phyloP scores from a whole-genome alignment of 2,888 invertebrate genomes.

The Tholera decimalis region DNA sequence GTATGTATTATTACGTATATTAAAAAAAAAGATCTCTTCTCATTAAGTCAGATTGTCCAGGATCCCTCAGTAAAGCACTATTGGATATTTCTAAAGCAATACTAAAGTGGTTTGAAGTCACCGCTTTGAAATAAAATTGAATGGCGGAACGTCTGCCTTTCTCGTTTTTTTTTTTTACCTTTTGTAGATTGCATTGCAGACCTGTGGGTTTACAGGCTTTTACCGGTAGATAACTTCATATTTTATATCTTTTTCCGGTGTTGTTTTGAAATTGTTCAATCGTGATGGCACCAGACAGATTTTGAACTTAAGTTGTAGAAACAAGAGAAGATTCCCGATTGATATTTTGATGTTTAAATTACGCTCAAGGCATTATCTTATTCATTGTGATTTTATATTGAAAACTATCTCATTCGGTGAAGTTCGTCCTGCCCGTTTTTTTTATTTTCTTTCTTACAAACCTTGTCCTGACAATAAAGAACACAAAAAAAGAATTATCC shows the following conservation, averaged over 20 bases:
- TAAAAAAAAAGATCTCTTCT: background rate
- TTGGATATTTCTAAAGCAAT: constrained; percentile 53
- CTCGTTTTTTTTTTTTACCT: constrained; percentile 51
- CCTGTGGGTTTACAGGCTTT: constrained; percentile 37
- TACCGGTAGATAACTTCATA: constrained; percentile 16
- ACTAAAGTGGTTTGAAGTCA: constrained; percentile 55
- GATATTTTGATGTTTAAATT: too few species aligned
- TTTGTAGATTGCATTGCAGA: constrained; percentile 51
- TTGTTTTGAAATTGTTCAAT: background rate
- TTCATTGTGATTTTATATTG: too few species aligned
- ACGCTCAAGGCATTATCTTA: too few species aligned
- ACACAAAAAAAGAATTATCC: too few species aligned
- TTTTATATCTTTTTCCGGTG: constrained; percentile 6
- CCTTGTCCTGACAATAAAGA: too few species aligned
- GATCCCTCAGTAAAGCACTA: constrained; percentile 21
- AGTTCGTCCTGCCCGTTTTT: too few species aligned
- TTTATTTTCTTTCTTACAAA: too few species aligned
- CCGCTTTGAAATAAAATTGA: constrained; percentile 63
- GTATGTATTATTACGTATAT: background rate
- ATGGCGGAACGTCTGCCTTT: constrained; percentile 51
- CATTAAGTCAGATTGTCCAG: constrained; percentile 16
- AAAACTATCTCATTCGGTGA: too few species aligned
- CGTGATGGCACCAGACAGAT: background rate
- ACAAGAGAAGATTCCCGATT: too few species aligned
- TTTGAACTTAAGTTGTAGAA: too few species aligned